These are phyloP conservation scores for Pteruthius melanotis DNA, from an alignment of 2,113 vertebrate species.

Conservation along the genomic window DNA sequence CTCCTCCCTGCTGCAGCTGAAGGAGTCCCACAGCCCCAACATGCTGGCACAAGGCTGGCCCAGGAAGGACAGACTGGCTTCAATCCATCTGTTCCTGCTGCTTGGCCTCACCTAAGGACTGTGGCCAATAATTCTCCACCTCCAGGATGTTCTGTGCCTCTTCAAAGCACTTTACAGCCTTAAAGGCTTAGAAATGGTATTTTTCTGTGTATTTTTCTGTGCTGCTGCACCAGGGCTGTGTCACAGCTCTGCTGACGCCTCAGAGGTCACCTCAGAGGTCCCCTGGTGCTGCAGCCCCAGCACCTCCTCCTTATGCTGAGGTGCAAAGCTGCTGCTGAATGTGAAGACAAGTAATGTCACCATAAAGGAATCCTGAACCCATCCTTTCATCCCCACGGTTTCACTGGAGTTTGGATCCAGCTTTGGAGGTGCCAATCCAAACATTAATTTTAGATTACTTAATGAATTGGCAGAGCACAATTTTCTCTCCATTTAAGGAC, in stretches of 20 bases:
- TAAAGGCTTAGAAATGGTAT: not conserved
- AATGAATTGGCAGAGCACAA: not conserved
- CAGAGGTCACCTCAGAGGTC: not conserved
- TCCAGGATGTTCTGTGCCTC: not conserved
- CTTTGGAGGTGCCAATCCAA: not conserved
- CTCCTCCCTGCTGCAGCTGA: not conserved
- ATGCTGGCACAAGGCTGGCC: not conserved
- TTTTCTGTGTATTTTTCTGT: not conserved
- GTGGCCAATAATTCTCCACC: not conserved
- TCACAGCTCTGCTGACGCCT: not conserved
- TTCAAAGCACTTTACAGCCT: not conserved
- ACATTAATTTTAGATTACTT: not conserved
- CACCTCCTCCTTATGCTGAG: not conserved
- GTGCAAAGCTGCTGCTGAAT: not conserved
- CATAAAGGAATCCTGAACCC: not conserved
- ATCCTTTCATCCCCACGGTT: not conserved
- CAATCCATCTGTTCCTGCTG: not conserved
- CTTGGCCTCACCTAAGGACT: not conserved
- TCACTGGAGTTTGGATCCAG: not conserved
- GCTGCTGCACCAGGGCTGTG: not conserved
- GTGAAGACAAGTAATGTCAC: not conserved
- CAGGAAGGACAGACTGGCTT: not conserved
- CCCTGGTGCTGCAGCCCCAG: not conserved
- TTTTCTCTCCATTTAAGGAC: not conserved
- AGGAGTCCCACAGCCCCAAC: not conserved